phyloP scores from a whole-genome alignment of 2,113 vertebrate species.

The Trachemys scripta region DNA sequence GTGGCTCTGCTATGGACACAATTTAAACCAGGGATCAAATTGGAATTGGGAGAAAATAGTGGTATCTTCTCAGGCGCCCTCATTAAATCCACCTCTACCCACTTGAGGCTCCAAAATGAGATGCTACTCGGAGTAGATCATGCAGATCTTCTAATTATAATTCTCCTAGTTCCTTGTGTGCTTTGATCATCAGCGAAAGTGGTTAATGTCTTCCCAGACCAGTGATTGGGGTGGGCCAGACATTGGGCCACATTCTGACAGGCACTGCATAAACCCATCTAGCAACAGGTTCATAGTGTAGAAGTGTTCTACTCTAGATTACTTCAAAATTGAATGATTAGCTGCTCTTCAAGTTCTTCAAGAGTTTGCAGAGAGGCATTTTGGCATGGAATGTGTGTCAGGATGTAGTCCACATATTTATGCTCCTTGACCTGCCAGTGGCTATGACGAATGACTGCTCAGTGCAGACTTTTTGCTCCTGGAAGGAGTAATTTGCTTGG shows the following conservation, averaged over 20 bases:
- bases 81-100: background rate
- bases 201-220: background rate
- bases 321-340: background rate
- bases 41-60: background rate
- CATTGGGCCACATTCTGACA: background rate
- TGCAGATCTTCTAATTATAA: accelerated
- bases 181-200: accelerated
- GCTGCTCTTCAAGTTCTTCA: background rate
- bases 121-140: accelerated
- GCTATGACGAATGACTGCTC: background rate
- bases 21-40: background rate
- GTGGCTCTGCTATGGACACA: accelerated
- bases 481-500: background rate
- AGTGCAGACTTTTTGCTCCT: background rate
- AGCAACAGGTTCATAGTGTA: accelerated
- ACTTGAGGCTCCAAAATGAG: background rate
- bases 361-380: accelerated
- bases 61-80: background rate
- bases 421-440: background rate
- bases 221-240: background rate
- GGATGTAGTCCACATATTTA: accelerated
- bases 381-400: accelerated
- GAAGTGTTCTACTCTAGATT: background rate
- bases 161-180: background rate
- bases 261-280: background rate